Conservation (phyloP, 2,797 vertebrate species). For the Ciconia nigra region DNA sequence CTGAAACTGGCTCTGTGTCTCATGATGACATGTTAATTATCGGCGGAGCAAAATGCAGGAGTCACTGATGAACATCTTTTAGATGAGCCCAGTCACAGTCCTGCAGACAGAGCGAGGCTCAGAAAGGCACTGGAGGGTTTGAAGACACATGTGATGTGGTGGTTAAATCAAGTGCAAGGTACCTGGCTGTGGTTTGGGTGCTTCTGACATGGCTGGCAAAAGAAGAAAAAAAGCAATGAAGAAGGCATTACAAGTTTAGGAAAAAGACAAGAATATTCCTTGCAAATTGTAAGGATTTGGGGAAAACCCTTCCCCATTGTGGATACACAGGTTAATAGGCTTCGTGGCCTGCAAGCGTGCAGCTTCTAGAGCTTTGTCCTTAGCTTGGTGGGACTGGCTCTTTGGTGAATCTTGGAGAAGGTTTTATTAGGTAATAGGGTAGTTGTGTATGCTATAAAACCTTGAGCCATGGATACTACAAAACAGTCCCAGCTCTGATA, state of each 20-base stretch:
- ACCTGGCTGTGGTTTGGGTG: not conserved
- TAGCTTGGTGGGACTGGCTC: not conserved
- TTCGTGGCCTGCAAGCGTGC: not conserved
- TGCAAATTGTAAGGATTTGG: not conserved
- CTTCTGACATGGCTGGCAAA: not conserved
- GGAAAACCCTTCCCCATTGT: not conserved
- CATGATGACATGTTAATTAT: not conserved
- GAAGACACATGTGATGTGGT: not conserved
- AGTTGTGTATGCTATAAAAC: not conserved
- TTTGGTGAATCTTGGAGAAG: not conserved
- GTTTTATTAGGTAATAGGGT: not conserved
- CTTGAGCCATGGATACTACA: not conserved
- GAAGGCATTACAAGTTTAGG: not conserved
- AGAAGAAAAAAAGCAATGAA: not conserved
- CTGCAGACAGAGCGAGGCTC: not conserved
- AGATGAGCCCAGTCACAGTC: not conserved
- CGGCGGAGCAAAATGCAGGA: not conserved
- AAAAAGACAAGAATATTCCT: not conserved
- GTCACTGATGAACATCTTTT: not conserved
- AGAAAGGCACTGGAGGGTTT: not conserved
- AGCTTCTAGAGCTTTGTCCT: not conserved
- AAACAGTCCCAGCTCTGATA: not conserved
- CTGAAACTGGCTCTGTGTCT: not conserved
- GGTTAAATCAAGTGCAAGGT: not conserved
- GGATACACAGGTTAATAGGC: rapidly evolving